Base-by-base conservation (phyloP, 2,113 vertebrate genomes). In the Anhinga anhinga region DNA sequence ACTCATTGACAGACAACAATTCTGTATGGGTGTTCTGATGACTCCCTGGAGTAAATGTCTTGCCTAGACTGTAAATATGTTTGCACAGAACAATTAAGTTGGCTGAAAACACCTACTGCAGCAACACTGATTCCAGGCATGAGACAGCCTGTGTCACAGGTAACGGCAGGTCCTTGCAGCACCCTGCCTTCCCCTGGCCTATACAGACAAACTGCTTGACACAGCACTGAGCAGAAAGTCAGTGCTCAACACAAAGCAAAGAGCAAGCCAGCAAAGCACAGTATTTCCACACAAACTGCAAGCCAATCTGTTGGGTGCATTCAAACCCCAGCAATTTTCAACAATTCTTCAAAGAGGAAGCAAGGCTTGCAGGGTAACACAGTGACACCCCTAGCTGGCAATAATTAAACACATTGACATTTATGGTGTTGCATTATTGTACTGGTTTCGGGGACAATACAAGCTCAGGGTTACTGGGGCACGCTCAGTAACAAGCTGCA, bases 361-460 rank as follows among this genome's bases (percentile, higher is more conserved):
- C 25, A 96, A 91, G 77, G 88, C 49, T 73, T 4, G 4, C n/a
- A 86, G 52, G 29, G 59, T 90, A 97, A 96, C 84, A 90, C 53
- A 95, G 92, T 56, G 77, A 52, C 40, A 93, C 63, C 38, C 92
- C 86, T 97, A 96, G 79, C 76, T 80, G 85, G 66, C 79, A 98
- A 72, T 86, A 90, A 94, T 84, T 86, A 96, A 93, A 95, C 71
- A 77, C 49, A 88, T 56, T 95, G 91, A 94, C 61, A 81, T 88
- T 91, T 84, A 80, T 10, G 83, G 82, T 45, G 72, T 27, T 76
- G 63, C 18, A 13, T 42, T 71, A 71, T 5, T 58, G 49, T 52
- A 72, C 32, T 42, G 29, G 52, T 66, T 92, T 58, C 0, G 1
- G 36, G 74, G n/a, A 38, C 12, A 84, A 82, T 4, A 40, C 5